Base-by-base conservation (phyloP, 2,113 vertebrate genomes). In the Urocolius indicus region DNA sequence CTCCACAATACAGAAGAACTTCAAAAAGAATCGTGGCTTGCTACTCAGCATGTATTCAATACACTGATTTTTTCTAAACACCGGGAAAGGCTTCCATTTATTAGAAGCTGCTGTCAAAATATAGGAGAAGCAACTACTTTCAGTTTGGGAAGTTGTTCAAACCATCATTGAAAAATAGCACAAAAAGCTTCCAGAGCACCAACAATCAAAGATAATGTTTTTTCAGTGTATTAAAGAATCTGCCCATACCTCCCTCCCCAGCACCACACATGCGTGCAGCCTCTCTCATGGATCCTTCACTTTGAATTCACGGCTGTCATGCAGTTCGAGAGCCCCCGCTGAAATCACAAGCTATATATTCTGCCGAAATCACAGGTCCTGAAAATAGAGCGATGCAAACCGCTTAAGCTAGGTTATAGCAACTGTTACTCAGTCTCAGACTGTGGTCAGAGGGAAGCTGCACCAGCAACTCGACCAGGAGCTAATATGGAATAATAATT, bases 291-390 rank as follows among this genome's bases (percentile, higher is more conserved):
- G 67, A 36, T 73, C 61, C 61, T 78, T 61, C 66, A 9, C 49
- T 68, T 45, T 14, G 43, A 81, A 65, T 62, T 87, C 78, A 54
- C 0, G 4, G 62, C 84, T 89, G 41, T 27, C 5, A 4, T 0
- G 0, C 27, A n/a, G 54, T 76, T n/a, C 10, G 16, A 87, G 85
- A 91, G 82, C 36, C 57, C 51, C 13, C 1, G 17, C 29, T 12
- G 48, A 72, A 89, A 76, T 0, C 8, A 66, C 45, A 13, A 91
- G 55, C 49, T 16, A 8, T 6, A 20, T 15, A 29, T 83, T 71
- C 88, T 86, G 77, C 92, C 54, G 91, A 78, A 90, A 96, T 75
- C 81, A 52, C 49, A n/a, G 81, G 16, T 87, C 73, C 48, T 29
- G 58, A 87, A 87, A 87, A 88, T 10, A 52, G 1, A 45, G 67